Conservation (phyloP, 2,113 vertebrate species). For the Choloepus hoffmanni region DNA sequence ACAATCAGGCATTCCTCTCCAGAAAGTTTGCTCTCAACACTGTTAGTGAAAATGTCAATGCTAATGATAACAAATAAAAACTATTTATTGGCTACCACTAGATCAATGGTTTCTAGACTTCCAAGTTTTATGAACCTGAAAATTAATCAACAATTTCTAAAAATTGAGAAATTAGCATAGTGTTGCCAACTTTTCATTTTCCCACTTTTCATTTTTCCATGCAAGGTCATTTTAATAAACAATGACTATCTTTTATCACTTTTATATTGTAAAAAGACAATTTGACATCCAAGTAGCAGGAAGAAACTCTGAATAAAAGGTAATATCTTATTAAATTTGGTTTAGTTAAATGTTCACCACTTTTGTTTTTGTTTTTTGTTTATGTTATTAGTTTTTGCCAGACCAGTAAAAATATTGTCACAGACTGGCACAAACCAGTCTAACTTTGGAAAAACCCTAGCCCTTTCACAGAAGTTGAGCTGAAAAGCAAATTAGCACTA, state of each 20-base stretch:
- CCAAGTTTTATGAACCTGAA: constrained; percentile 56
- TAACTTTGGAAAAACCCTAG: not conserved
- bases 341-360: constrained; percentile 20
- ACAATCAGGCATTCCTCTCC: not conserved
- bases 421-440: not conserved
- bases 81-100: not conserved
- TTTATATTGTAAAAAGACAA: constrained; percentile 44
- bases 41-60: not conserved
- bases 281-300: constrained; percentile 8
- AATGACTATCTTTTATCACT: constrained; percentile 31
- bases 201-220: constrained; percentile 28
- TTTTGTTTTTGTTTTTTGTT: not conserved
- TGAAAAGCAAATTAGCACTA: constrained; percentile 29
- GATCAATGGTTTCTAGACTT: constrained; percentile 26
- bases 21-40: constrained; percentile 32
- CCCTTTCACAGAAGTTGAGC: constrained; percentile 22
- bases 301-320: constrained; percentile 34
- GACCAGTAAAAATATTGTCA: not conserved
- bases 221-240: constrained; percentile 48
- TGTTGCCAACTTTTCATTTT: constrained; percentile 11
- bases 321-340: constrained; percentile 11
- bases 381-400: not conserved
- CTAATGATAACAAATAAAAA: constrained; percentile 32
- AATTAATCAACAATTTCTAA: constrained; percentile 45
- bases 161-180: not conserved